Evolutionary conservation across 2,888 invertebrate species (phyloP).

Genomic region (Syrphus vitripennis): DNA sequence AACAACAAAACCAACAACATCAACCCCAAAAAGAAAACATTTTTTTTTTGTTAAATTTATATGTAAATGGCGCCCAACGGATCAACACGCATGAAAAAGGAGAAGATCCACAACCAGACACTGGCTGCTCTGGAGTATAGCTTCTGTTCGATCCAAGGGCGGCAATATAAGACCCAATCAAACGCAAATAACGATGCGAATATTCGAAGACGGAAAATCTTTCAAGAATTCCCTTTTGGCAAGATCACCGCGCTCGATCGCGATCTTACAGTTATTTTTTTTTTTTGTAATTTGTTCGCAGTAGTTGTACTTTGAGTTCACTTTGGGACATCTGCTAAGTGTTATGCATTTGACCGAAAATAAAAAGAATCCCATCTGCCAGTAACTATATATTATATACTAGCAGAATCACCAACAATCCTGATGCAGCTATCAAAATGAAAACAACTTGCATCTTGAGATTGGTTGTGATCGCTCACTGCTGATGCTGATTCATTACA

Average conservation of each 20-base stretch:
- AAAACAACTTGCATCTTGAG: conserved; percentile 49
- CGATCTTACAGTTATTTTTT: conserved; percentile 6
- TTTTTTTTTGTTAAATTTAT: background rate
- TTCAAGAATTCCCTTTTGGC: conserved; percentile 36
- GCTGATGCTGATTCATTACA: conserved; percentile 51
- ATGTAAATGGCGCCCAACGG: conserved; percentile 57
- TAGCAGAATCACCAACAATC: conserved; percentile 17
- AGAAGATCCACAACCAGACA: conserved; percentile 14
- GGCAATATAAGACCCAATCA: conserved; percentile 27
- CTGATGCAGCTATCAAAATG: conserved; percentile 32
- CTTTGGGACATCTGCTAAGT: conserved; percentile 65
- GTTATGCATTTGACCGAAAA: conserved; percentile 39
- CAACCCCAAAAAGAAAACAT: conserved; percentile 46
- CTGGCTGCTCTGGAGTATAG: background rate
- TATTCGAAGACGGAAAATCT: conserved; percentile 25
- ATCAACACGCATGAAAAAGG: conserved; percentile 11
- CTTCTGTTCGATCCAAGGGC: conserved; percentile 50
- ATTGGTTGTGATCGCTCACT: conserved; percentile 21
- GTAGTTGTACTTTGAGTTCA: conserved; percentile 51
- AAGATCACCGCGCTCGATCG: conserved; percentile 42
- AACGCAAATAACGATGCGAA: conserved; percentile 26
- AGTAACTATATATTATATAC: no score
- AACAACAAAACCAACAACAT: conserved; percentile 1
- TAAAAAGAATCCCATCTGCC: conserved; percentile 11
- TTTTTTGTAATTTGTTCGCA: background rate